A percentile compares a stretch with the other conserved stretches of the same genome.
phyloP scores from a whole-genome alignment of 2,888 invertebrate genomes.

The Neoitamus cyanurus region DNA sequence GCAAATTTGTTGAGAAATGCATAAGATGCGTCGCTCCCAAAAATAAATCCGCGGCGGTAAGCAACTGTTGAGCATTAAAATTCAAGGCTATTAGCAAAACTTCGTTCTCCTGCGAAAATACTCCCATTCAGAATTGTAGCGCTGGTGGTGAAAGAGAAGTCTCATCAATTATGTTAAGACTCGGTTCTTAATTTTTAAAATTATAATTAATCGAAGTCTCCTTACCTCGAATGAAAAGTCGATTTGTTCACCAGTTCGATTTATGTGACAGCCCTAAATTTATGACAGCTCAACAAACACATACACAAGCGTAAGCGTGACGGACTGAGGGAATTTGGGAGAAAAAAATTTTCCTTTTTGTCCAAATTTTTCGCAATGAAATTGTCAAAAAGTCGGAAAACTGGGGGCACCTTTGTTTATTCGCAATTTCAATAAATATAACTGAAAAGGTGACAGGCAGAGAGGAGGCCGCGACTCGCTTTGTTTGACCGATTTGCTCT shows the following conservation, averaged over 20 bases:
- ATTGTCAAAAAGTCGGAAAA: background rate
- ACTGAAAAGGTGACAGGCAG: background rate
- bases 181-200: background rate
- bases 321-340: slow-evolving; percentile 12
- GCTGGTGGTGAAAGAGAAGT: too few relatives aligned
- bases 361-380: slow-evolving; percentile 19
- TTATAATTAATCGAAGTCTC: background rate
- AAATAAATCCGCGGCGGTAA: too few relatives aligned
- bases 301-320: background rate
- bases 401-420: slow-evolving; percentile 8
- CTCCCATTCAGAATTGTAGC: too few relatives aligned
- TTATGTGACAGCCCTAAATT: background rate
- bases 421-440: background rate
- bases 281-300: slow-evolving; percentile 16
- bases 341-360: slow-evolving; percentile 18
- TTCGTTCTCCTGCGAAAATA: too few relatives aligned
- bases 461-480: background rate
- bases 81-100: too few relatives aligned
- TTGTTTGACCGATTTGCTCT: slow-evolving; percentile 33
- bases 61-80: too few relatives aligned
- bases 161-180: background rate
- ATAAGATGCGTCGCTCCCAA: too few relatives aligned
- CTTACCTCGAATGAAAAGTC: background rate
- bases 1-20: too few relatives aligned
- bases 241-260: background rate